A percentile compares a stretch with the other conserved stretches of the same genome.
Evolutionary conservation across 1,140 invertebrate genomes (phyloP).

Genomic region (Bursaphelenchus mucronatus): DNA sequence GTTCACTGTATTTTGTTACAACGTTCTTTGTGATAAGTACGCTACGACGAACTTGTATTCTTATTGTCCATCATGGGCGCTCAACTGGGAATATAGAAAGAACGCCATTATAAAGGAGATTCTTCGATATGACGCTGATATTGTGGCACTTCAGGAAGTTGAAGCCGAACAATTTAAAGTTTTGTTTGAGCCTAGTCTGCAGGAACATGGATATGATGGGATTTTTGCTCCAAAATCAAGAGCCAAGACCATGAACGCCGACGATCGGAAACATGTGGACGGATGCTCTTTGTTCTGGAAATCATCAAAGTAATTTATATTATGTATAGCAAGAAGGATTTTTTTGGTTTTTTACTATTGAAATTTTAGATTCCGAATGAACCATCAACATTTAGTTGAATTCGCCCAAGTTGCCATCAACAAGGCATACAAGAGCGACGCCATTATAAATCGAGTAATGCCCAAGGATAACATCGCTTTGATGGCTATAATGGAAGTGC

Average conservation of each 20-base stretch:
- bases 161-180: constrained; percentile 98
- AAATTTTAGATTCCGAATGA: constrained; percentile 75
- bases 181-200: constrained; percentile 89
- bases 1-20: constrained; percentile 98
- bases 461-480: constrained; percentile 98
- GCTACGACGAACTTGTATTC: constrained; percentile 89
- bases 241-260: constrained; percentile 94
- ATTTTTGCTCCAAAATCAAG: constrained; percentile 97
- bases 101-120: constrained; percentile 97
- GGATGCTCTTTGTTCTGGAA: constrained; percentile 96
- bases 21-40: constrained; percentile 97
- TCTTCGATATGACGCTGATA: constrained; percentile 88
- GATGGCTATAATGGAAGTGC: constrained; percentile 68
- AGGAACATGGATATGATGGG: constrained; percentile 80
- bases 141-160: constrained; percentile 93
- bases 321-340: neutral
- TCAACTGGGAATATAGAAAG: constrained; percentile 96
- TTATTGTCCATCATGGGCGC: constrained; percentile 91
- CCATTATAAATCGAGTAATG: constrained; percentile 74
- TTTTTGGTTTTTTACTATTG: constrained; percentile 7
- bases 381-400: constrained; percentile 90
- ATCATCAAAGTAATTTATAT: constrained; percentile 76
- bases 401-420: constrained; percentile 97
- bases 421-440: constrained; percentile 77
- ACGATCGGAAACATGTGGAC: constrained; percentile 93